These are phyloP conservation scores for Orchesella flavescens DNA, from an alignment of 2,888 invertebrate genomes.

Conservation along the genomic window DNA sequence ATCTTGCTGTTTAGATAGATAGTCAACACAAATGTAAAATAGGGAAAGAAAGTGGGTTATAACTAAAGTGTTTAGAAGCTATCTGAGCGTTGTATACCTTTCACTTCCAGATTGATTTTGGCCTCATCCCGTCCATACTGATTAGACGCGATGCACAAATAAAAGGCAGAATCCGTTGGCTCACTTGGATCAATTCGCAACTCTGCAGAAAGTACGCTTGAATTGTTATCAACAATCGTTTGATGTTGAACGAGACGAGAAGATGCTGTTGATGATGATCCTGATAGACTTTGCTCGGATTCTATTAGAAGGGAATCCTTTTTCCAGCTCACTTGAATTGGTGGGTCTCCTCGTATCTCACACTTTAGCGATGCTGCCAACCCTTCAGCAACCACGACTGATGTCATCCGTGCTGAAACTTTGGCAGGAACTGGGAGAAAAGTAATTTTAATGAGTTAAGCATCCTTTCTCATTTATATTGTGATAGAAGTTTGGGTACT, in stretches of 20 bases:
- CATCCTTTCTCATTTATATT: too few species aligned
- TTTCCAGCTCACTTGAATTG: slow-evolving; percentile 67
- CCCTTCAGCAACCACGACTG: slow-evolving; percentile 69
- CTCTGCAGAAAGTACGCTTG: slow-evolving; percentile 63
- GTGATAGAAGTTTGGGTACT: not conserved
- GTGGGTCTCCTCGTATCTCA: slow-evolving; percentile 68
- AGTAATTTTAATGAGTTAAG: slow-evolving; percentile 65
- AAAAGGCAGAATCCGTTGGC: slow-evolving; percentile 63
- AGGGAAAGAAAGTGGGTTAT: too few species aligned
- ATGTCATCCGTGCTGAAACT: slow-evolving; percentile 67
- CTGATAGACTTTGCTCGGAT: too few species aligned
- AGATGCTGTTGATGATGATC: too few species aligned
- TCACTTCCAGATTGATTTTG: slow-evolving; percentile 66
- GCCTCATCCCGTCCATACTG: slow-evolving; percentile 68
- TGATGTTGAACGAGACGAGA: too few species aligned
- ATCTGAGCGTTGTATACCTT: slow-evolving; percentile 32
- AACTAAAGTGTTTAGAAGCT: too few species aligned
- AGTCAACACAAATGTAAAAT: not conserved
- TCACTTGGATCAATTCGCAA: slow-evolving; percentile 61
- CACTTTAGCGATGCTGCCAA: slow-evolving; percentile 63
- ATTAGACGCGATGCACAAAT: slow-evolving; percentile 67
- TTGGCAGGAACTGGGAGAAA: slow-evolving; percentile 68
- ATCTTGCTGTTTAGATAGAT: slow-evolving; percentile 65
- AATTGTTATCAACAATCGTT: slow-evolving; percentile 44
- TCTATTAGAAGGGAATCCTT: slow-evolving; percentile 62